Conservation (phyloP, 1,140 invertebrate genomes). For the Marisa cornuarietis region DNA sequence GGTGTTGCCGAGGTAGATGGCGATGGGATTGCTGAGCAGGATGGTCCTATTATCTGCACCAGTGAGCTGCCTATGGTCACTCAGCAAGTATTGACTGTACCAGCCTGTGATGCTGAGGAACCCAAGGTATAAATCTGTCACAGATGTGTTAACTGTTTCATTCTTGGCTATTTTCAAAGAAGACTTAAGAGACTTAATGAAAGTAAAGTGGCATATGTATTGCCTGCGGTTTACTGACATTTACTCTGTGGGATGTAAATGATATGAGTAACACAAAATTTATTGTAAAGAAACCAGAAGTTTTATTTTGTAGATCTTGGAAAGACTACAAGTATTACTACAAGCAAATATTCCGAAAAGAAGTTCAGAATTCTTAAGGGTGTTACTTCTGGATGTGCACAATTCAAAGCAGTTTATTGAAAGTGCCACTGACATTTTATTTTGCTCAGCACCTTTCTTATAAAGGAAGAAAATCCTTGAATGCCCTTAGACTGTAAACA, state of each 20-base stretch:
- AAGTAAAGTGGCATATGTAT: background rate
- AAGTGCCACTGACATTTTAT: background rate
- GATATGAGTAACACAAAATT: too few relatives aligned
- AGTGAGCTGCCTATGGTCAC: conserved; percentile 2
- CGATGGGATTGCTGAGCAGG: background rate
- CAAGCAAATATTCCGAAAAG: too few relatives aligned
- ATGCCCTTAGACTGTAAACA: background rate
- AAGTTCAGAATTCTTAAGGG: too few relatives aligned
- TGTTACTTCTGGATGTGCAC: background rate
- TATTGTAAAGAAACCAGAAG: too few relatives aligned
- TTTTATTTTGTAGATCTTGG: too few relatives aligned
- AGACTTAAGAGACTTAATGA: background rate
- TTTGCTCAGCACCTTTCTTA: background rate
- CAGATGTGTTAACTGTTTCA: background rate
- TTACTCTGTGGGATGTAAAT: background rate
- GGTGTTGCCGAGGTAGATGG: conserved; percentile 6
- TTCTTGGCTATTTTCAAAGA: background rate
- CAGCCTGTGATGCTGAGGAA: conserved; percentile 8
- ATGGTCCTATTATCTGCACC: conserved; percentile 7
- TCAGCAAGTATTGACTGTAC: conserved; percentile 12
- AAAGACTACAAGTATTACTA: too few relatives aligned
- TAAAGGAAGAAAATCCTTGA: background rate
- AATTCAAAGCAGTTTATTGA: background rate
- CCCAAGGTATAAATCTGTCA: conserved; percentile 11
- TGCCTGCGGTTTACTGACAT: background rate